phyloP scores from a whole-genome alignment of 2,888 invertebrate species.

The Ctena decussata region DNA sequence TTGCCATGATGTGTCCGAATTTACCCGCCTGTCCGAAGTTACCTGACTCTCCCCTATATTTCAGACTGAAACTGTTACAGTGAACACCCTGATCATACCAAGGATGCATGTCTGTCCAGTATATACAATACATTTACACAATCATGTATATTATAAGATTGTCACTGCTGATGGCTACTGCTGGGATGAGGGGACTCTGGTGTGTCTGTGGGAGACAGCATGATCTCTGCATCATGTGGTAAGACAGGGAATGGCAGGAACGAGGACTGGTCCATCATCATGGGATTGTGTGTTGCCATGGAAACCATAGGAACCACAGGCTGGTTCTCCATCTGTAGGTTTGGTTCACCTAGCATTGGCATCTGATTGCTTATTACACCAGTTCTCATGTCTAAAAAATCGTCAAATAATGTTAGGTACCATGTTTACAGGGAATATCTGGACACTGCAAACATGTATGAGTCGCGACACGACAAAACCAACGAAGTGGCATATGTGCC shows the following conservation, averaged over 20 bases:
- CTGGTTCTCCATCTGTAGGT: neutral
- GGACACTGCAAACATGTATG: no score
- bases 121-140: no score
- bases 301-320: constrained; percentile 18
- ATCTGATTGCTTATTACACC: neutral
- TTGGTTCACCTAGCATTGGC: neutral
- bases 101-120: no score
- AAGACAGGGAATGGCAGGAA: constrained; percentile 46
- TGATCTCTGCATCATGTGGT: constrained; percentile 49
- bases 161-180: constrained; percentile 9
- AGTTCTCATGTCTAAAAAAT: neutral
- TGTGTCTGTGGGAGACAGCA: constrained; percentile 34
- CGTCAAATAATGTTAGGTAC: no score
- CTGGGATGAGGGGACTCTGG: constrained; percentile 12
- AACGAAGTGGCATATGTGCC: no score
- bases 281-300: constrained; percentile 28
- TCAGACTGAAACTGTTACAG: no score
- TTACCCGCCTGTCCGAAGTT: no score
- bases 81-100: no score
- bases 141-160: neutral
- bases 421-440: no score
- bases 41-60: no score
- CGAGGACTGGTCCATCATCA: constrained; percentile 45
- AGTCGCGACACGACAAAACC: no score
- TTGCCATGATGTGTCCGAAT: no score